These are phyloP conservation scores for Musca domestica DNA, from an alignment of 1,140 invertebrate genomes.

Conservation along the genomic window DNA sequence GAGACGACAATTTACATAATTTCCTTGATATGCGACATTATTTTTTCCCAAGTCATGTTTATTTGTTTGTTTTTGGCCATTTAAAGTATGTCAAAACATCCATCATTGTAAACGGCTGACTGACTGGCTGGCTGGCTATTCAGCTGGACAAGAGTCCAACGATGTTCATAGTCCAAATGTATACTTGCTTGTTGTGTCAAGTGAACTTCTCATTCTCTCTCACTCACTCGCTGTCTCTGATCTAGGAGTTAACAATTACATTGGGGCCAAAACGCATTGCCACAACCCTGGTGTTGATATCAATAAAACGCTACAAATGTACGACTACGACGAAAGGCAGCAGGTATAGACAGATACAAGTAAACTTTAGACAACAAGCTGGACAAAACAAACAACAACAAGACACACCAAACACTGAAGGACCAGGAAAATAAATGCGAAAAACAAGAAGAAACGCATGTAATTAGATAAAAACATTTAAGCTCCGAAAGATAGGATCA, in stretches of 20 bases:
- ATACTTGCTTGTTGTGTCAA: too few relatives aligned
- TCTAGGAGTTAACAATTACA: background rate
- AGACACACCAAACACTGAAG: background rate
- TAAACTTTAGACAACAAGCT: background rate
- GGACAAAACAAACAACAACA: background rate
- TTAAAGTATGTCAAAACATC: background rate
- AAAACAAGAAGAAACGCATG: slow-evolving; percentile 38
- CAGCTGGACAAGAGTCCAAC: too few relatives aligned
- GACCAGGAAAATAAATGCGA: slow-evolving; percentile 12
- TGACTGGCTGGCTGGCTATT: too few relatives aligned
- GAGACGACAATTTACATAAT: slow-evolving; percentile 9
- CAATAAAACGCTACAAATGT: too few relatives aligned
- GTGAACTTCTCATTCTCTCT: too few relatives aligned
- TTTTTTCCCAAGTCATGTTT: too few relatives aligned
- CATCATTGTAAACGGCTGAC: background rate
- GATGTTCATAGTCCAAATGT: too few relatives aligned
- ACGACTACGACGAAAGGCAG: too few relatives aligned
- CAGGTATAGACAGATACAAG: background rate
- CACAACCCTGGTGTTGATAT: background rate
- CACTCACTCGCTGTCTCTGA: too few relatives aligned
- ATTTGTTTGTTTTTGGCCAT: background rate
- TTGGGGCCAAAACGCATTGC: slow-evolving; percentile 2
- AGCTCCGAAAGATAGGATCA: slow-evolving; percentile 29
- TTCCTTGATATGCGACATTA: background rate
- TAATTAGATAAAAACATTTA: slow-evolving; percentile 46